Evolutionary conservation across 2,888 invertebrate genomes (phyloP).

Genomic region (Resseliella maxima): DNA sequence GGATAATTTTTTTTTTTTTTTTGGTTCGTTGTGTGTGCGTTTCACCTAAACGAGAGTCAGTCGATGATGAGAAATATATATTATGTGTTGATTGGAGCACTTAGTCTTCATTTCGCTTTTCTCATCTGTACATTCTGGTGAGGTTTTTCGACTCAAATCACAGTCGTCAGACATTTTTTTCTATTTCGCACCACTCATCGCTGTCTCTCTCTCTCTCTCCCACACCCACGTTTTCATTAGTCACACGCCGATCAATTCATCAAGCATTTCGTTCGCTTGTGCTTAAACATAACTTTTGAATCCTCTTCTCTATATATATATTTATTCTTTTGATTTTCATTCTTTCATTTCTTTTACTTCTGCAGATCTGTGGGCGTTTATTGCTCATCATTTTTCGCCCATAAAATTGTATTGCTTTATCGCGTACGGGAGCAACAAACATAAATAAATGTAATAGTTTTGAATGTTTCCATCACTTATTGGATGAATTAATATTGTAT

Average conservation of each 20-base stretch:
- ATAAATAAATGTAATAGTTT: conserved; percentile 49
- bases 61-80: conserved; percentile 55
- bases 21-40: too few species aligned
- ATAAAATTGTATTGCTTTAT: conserved; percentile 35
- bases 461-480: conserved; percentile 15
- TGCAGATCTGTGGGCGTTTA: conserved; percentile 50
- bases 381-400: conserved; percentile 29
- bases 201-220: neutral
- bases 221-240: neutral
- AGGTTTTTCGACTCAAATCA: neutral
- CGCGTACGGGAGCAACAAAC: conserved; percentile 35
- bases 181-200: neutral
- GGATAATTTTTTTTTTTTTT: neutral
- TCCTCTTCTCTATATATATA: too few species aligned
- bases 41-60: neutral
- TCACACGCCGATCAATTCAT: conserved; percentile 4
- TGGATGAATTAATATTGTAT: conserved; percentile 40
- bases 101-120: conserved; percentile 38
- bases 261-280: neutral
- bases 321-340: neutral
- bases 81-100: conserved; percentile 56
- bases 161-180: neutral
- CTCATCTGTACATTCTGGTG: neutral
- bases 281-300: neutral
- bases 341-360: neutral